These are phyloP conservation scores for Syritta pipiens DNA, from an alignment of 2,888 invertebrate species.

Conservation along the genomic window DNA sequence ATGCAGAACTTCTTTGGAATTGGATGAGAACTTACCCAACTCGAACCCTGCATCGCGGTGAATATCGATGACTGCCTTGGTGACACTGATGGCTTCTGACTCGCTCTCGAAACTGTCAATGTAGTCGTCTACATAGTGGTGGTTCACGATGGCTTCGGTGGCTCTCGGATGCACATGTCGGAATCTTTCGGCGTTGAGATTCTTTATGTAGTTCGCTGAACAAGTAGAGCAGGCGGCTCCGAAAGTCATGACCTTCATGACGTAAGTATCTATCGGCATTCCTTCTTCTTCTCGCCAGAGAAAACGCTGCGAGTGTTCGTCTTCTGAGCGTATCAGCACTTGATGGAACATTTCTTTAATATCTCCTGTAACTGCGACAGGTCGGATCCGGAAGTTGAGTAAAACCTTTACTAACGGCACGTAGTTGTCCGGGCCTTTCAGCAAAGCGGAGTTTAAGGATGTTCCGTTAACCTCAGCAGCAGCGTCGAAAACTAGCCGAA, in stretches of 20 bases:
- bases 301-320: slow-evolving; percentile 72
- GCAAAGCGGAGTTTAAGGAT: not conserved
- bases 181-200: not conserved
- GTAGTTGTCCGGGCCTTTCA: not conserved
- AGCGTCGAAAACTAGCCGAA: not conserved
- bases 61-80: slow-evolving; percentile 40
- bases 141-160: not conserved
- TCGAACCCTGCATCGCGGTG: slow-evolving; percentile 48
- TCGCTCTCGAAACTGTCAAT: slow-evolving; percentile 34
- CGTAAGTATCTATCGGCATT: slow-evolving; percentile 43
- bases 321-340: slow-evolving; percentile 47
- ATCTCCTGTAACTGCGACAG: slow-evolving; percentile 10
- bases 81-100: slow-evolving; percentile 43
- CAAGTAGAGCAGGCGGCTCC: slow-evolving; percentile 66
- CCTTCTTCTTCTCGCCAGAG: slow-evolving; percentile 68
- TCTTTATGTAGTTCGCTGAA: not conserved
- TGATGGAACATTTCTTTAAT: slow-evolving; percentile 7
- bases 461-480: not conserved
- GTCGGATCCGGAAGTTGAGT: not conserved
- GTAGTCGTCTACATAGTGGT: slow-evolving; percentile 30
- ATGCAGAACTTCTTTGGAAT: slow-evolving; percentile 21
- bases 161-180: not conserved
- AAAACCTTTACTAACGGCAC: not conserved
- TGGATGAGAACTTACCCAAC: slow-evolving; percentile 54
- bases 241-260: slow-evolving; percentile 68